phyloP scores from a whole-genome alignment of 2,888 invertebrate genomes.

The Diplolepis rosae region DNA sequence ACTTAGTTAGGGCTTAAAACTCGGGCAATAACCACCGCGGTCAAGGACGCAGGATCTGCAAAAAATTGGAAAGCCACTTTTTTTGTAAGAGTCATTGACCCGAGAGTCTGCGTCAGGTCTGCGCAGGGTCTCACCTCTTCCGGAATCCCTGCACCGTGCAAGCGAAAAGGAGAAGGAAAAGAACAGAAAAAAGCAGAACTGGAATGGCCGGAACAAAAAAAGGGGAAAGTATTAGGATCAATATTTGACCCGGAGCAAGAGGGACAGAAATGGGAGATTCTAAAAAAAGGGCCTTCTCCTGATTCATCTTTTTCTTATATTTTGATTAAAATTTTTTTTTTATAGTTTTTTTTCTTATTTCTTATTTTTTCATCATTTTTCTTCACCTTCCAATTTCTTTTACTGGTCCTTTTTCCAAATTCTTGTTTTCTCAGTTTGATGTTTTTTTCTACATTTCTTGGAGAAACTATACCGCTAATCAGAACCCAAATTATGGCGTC shows the following conservation, averaged over 20 bases:
- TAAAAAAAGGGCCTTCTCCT: neutral
- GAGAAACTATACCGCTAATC: too few relatives aligned
- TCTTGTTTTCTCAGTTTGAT: too few relatives aligned
- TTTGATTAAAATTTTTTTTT: too few relatives aligned
- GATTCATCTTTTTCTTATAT: too few relatives aligned
- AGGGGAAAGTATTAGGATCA: constrained; percentile 42
- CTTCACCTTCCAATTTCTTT: neutral
- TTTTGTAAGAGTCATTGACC: constrained; percentile 39
- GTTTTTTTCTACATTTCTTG: too few relatives aligned
- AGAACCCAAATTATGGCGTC: too few relatives aligned
- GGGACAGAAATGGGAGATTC: neutral
- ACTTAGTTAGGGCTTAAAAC: neutral
- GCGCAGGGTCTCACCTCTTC: constrained; percentile 39
- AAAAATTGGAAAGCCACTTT: neutral
- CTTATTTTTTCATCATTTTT: too few relatives aligned
- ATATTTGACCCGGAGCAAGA: constrained; percentile 40
- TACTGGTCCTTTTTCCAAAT: too few relatives aligned
- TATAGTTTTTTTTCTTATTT: too few relatives aligned
- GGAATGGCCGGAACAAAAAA: constrained; percentile 43
- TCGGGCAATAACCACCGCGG: neutral
- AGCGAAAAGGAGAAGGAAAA: constrained; percentile 36
- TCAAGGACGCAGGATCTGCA: neutral
- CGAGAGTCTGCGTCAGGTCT: constrained; percentile 33
- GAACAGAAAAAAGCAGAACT: constrained; percentile 39
- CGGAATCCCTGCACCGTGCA: constrained; percentile 38